Conservation (phyloP, 1,140 invertebrate genomes). For the Trichonephila clavipes region DNA sequence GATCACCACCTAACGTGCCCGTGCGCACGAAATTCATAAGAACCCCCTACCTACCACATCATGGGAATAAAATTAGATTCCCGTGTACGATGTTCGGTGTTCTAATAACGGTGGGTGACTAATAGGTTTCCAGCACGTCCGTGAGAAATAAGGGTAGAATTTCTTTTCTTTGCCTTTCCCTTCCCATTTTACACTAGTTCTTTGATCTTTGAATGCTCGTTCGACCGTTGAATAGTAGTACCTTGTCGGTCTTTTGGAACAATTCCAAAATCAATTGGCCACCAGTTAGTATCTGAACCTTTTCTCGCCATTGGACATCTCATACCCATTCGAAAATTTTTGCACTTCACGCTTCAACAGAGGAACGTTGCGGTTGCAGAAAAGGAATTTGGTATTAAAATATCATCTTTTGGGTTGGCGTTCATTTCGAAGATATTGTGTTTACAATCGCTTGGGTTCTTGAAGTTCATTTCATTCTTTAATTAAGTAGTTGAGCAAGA, state of each 20-base stretch:
- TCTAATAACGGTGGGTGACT: conserved; percentile 41
- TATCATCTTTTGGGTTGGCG: no score
- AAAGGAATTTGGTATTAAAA: no score
- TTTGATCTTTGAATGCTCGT: conserved; percentile 58
- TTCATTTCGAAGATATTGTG: background rate
- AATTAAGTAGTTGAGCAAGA: background rate
- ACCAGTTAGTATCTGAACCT: conserved; percentile 62
- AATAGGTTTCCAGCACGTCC: conserved; percentile 26
- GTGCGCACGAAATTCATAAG: conserved; percentile 31
- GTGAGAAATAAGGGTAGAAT: conserved; percentile 7
- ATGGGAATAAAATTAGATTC: conserved; percentile 5
- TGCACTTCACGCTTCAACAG: conserved; percentile 3
- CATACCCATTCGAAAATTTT: background rate
- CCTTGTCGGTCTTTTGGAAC: conserved; percentile 61
- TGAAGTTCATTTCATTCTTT: background rate
- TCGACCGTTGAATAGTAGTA: conserved; percentile 50
- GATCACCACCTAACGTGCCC: background rate
- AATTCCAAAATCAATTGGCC: conserved; percentile 72
- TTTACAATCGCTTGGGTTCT: background rate
- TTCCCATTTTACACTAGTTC: conserved; percentile 51
- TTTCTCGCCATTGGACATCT: background rate
- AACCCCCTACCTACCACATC: background rate
- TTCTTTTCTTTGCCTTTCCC: background rate
- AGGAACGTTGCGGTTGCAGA: background rate
- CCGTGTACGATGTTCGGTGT: background rate